Base-by-base conservation (phyloP, 2,113 vertebrate genomes). In the Taxidea taxus region DNA sequence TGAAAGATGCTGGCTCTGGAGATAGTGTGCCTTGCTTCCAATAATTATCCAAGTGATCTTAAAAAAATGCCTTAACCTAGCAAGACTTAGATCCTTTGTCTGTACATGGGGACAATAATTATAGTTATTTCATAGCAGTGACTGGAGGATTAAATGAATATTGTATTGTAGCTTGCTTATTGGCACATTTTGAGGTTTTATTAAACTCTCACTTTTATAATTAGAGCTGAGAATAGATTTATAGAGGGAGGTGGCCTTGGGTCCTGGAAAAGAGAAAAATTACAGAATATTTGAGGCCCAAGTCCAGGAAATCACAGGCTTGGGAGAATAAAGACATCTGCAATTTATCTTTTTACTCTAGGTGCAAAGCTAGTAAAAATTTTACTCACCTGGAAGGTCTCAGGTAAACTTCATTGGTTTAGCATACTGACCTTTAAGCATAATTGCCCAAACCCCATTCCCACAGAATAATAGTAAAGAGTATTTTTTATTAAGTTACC, bases 261-360 rank as follows among this genome's bases (percentile, higher is more conserved):
- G 1, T 91, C 27, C 20, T 60, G 25, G 56, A 90, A 92, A 95
- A n/a, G 64, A 87, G 23, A 91, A 92, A 97, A 95, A 54, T 42
- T 58, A 89, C n/a, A 91, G 27, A 96, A 90, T 78, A 44, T 58
- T 88, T 92, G 23, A 85, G 64, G 60, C 39, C 60, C 7, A 64
- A 49, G 13, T 91, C 49, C 31, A 90, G 21, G 68, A 11, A 85
- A 72, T 95, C 62, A 87, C 75, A 82, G 20, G 9, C 54, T 95
- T 89, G 39, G 23, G 16, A 72, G 54, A 83, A 89, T 86, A 80
- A 94, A 96, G 62, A 25, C 44, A 89, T 29, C 39, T 66, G 60
- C 47, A 85, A 83, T 91, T 86, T 95, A 37, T 74, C 86, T 96
- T 91, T 91, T 91, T 25, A 95, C 34, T 89, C 58, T 75, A 95